Conservation (phyloP, 2,888 invertebrate species). For the Philereme vetulata region DNA sequence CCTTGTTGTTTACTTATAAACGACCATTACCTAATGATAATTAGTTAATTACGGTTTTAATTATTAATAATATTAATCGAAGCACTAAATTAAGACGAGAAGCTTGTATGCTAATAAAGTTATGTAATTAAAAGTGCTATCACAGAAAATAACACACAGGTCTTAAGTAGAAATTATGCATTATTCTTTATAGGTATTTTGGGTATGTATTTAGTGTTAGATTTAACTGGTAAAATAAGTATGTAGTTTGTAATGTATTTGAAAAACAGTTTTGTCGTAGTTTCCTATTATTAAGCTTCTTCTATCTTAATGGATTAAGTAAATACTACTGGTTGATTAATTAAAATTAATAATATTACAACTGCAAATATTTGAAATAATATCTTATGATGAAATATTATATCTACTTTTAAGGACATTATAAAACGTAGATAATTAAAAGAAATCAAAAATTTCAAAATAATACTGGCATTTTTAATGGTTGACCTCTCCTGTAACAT, state of each 20-base stretch:
- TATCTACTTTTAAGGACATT: slow-evolving; percentile 85
- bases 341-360: slow-evolving; percentile 82
- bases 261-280: slow-evolving; percentile 82
- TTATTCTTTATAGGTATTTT: slow-evolving; percentile 84
- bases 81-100: slow-evolving; percentile 79
- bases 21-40: slow-evolving; percentile 80
- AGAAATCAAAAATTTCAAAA: slow-evolving; percentile 84
- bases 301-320: slow-evolving; percentile 83
- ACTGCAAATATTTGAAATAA: slow-evolving; percentile 85
- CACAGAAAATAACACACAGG: slow-evolving; percentile 75
- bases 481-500: slow-evolving; percentile 56
- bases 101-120: slow-evolving; percentile 78
- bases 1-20: slow-evolving; percentile 77
- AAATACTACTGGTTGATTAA: slow-evolving; percentile 83
- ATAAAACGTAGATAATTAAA: slow-evolving; percentile 85
- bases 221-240: slow-evolving; percentile 83
- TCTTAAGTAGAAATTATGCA: slow-evolving; percentile 82
- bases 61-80: slow-evolving; percentile 78
- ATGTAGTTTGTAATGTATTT: slow-evolving; percentile 83
- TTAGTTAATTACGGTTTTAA: slow-evolving; percentile 85
- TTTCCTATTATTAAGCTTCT: slow-evolving; percentile 84
- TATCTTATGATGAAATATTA: slow-evolving; percentile 84
- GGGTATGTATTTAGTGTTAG: slow-evolving; percentile 84
- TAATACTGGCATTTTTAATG: slow-evolving; percentile 81
- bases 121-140: slow-evolving; percentile 80